Conservation (phyloP, 2,113 vertebrate genomes). For the Carollia perspicillata region DNA sequence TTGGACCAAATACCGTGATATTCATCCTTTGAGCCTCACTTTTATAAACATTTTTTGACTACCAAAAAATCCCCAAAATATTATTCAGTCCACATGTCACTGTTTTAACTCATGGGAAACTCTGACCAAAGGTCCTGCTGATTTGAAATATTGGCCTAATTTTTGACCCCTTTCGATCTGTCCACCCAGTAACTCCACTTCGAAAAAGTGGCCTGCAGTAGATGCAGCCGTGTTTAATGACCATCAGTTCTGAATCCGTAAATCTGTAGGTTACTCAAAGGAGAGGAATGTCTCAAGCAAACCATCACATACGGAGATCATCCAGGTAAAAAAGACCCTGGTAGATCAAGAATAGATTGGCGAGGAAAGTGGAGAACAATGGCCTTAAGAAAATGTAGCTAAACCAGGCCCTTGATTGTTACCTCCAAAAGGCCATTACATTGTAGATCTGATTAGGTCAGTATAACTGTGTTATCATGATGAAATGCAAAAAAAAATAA, state of each 20-base stretch:
- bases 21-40: background rate
- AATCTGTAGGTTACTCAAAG: background rate
- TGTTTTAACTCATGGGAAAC: background rate
- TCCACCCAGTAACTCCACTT: background rate
- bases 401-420: background rate
- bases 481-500: slow-evolving; percentile 20
- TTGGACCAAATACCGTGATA: background rate
- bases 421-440: background rate
- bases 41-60: background rate
- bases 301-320: background rate
- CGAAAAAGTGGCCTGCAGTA: too few species aligned
- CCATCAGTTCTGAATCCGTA: background rate
- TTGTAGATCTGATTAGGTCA: background rate
- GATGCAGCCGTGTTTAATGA: background rate
- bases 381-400: background rate
- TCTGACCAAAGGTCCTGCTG: background rate
- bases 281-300: background rate
- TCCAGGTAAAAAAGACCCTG: background rate
- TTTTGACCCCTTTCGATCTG: background rate
- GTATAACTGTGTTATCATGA: background rate
- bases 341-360: background rate
- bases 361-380: fast-evolving
- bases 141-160: background rate
- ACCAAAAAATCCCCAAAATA: background rate
- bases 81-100: background rate